Conservation (phyloP, 2,888 invertebrate genomes). For the Scaeva pyrastri region DNA sequence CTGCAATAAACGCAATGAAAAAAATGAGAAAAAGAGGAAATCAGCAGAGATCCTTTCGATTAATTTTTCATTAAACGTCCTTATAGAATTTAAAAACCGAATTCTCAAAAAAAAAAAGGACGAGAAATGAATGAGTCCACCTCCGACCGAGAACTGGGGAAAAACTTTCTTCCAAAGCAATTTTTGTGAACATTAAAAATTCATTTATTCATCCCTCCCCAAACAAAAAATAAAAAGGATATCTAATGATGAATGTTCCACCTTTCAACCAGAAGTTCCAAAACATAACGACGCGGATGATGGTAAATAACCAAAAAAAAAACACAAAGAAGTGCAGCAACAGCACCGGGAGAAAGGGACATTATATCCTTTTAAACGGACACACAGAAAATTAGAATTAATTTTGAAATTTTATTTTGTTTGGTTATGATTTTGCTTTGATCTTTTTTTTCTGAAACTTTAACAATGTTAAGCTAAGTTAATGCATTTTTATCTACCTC, state of each 20-base stretch:
- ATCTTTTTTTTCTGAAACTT: neutral
- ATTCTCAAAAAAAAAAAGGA: neutral
- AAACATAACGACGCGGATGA: slow-evolving; percentile 8
- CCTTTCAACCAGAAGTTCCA: slow-evolving; percentile 19
- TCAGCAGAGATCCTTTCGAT: slow-evolving; percentile 35
- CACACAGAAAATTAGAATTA: slow-evolving; percentile 1
- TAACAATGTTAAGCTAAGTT: neutral
- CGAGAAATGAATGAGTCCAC: neutral
- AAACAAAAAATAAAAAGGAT: slow-evolving; percentile 36
- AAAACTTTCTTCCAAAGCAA: slow-evolving; percentile 56
- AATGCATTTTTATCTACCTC: neutral
- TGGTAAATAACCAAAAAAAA: slow-evolving; percentile 5
- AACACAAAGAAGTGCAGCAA: slow-evolving; percentile 17
- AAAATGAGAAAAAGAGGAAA: slow-evolving; percentile 5
- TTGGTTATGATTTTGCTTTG: slow-evolving; percentile 8
- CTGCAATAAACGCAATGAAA: slow-evolving; percentile 28
- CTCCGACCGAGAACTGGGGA: neutral
- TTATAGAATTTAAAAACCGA: slow-evolving; percentile 26
- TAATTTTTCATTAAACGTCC: slow-evolving; percentile 40
- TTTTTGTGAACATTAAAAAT: slow-evolving; percentile 60
- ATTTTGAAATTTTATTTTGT: neutral
- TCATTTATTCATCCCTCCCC: slow-evolving; percentile 54
- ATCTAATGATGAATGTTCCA: slow-evolving; percentile 38
- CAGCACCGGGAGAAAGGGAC: neutral
- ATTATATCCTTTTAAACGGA: neutral